phyloP scores from a whole-genome alignment of 2,797 vertebrate species.

The Danio tinwini region DNA sequence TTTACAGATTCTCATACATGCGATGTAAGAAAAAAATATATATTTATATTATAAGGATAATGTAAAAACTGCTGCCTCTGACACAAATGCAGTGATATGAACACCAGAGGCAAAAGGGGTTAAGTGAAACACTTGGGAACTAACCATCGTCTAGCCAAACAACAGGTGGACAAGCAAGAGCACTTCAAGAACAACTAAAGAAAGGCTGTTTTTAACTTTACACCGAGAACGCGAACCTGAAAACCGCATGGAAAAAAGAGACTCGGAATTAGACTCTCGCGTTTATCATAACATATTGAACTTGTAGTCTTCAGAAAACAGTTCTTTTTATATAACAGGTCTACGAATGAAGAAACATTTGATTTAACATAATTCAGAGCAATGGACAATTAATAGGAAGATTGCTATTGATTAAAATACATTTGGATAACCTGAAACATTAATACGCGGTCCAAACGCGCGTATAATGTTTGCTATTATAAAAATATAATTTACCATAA shows the following conservation, averaged over 20 bases:
- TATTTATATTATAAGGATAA: background rate
- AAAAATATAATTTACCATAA: background rate
- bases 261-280: background rate
- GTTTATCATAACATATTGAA: background rate
- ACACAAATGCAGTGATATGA: background rate
- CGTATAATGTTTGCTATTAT: background rate
- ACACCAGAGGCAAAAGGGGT: background rate
- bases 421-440: background rate
- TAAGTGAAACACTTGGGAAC: background rate
- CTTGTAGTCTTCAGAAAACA: background rate
- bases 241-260: background rate
- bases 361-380: background rate
- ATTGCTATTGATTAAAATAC: background rate
- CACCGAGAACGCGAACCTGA: background rate
- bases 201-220: constrained; percentile 3
- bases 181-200: background rate
- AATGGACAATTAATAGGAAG: background rate
- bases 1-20: background rate
- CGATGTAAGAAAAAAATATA: background rate
- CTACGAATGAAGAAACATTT: background rate
- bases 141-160: background rate
- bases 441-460: background rate
- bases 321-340: background rate
- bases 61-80: background rate
- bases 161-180: constrained; percentile 5